These are phyloP conservation scores for Dasypus novemcinctus DNA, from an alignment of 2,113 vertebrate genomes.

Conservation along the genomic window DNA sequence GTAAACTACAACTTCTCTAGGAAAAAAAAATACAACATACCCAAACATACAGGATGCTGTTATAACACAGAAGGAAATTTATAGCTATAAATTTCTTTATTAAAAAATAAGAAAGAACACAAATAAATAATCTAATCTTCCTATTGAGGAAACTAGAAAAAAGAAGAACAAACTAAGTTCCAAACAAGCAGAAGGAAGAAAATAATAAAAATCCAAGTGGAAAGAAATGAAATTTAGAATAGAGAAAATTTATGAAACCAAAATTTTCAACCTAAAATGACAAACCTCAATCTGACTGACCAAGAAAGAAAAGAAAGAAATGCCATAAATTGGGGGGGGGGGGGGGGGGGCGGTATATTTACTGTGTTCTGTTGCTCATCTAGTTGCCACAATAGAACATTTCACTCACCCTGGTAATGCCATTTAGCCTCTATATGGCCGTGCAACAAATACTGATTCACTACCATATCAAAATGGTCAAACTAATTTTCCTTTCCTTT, in stretches of 20 bases:
- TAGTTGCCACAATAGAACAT: not conserved
- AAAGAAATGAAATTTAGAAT: not conserved
- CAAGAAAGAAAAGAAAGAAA: not conserved
- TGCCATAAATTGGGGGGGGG: not conserved
- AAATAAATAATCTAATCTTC: not conserved
- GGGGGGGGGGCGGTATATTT: not conserved
- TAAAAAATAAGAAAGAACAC: not conserved
- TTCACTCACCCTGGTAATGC: not conserved
- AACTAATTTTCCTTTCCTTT: not conserved
- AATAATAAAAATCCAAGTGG: not conserved
- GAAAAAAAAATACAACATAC: too few relatives aligned
- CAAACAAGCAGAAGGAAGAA: not conserved
- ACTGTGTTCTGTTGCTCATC: not conserved
- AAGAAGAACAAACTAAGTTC: not conserved
- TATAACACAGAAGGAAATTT: not conserved
- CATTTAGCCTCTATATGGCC: not conserved
- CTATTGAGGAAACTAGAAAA: not conserved
- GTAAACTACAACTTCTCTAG: too few relatives aligned
- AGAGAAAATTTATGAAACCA: not conserved
- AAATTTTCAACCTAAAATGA: not conserved
- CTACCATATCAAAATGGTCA: not conserved
- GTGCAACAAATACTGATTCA: not conserved
- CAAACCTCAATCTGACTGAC: not conserved
- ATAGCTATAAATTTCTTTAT: not conserved
- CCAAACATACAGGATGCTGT: not conserved